Percentiles rank a stretch among this genome's conserved stretches.
Evolutionary conservation across 2,113 vertebrate species (phyloP).

Genomic region (Macroglossus sobrinus): DNA sequence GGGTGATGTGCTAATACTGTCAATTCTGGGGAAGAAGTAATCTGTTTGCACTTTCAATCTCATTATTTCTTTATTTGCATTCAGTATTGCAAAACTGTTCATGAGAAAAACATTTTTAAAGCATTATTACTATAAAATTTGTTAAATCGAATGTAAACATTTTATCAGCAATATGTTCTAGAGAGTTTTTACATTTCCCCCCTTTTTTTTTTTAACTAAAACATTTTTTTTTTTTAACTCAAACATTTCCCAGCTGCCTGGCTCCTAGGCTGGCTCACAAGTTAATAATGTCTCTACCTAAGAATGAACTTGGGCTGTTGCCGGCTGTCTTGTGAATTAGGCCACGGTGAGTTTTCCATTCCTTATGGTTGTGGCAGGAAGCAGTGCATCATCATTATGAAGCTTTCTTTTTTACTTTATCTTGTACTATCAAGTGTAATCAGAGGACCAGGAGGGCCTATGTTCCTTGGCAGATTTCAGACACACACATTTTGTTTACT

Average conservation of each 20-base stretch:
- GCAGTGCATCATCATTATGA: constrained; percentile 51
- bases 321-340: constrained; percentile 51
- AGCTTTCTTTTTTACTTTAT: constrained; percentile 66
- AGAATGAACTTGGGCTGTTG: constrained; percentile 64
- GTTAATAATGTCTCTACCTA: constrained; percentile 67
- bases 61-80: constrained; percentile 76
- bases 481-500: constrained; percentile 39
- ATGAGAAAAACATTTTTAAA: constrained; percentile 73
- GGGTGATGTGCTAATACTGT: constrained; percentile 16
- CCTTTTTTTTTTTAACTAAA: constrained; percentile 56
- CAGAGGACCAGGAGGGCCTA: constrained; percentile 37
- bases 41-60: constrained; percentile 63
- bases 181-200: too few relatives aligned
- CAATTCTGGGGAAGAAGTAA: constrained; percentile 48
- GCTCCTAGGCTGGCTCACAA: constrained; percentile 64
- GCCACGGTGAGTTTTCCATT: constrained; percentile 32
- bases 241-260: constrained; percentile 71
- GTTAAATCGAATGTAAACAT: constrained; percentile 74
- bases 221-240: constrained; percentile 49
- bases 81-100: constrained; percentile 70
- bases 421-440: constrained; percentile 53
- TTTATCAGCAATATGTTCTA: constrained; percentile 70
- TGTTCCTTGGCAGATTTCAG: constrained; percentile 47
- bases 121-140: constrained; percentile 69
- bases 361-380: constrained; percentile 34